These are phyloP conservation scores for Plagodis pulveraria DNA, from an alignment of 2,888 invertebrate species.

Conservation along the genomic window DNA sequence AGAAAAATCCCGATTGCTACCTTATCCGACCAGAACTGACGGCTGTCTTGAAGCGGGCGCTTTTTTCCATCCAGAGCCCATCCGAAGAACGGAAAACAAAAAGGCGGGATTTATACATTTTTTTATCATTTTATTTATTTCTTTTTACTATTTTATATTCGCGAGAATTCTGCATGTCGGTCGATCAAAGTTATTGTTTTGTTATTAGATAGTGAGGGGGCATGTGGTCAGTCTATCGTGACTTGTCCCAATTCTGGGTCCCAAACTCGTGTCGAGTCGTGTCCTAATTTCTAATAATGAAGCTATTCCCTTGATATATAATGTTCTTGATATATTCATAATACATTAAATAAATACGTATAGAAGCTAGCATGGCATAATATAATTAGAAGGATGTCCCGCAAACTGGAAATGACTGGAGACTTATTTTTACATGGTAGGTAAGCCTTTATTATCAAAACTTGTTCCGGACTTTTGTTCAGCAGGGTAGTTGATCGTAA, in stretches of 20 bases:
- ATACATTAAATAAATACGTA: too few relatives aligned
- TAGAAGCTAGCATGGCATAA: too few relatives aligned
- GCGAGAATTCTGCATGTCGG: conserved; percentile 77
- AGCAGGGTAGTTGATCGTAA: too few relatives aligned
- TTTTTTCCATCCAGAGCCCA: conserved; percentile 82
- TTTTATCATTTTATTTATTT: conserved; percentile 83
- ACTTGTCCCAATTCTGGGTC: neutral
- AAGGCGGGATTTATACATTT: conserved; percentile 80
- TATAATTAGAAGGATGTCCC: too few relatives aligned
- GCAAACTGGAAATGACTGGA: too few relatives aligned
- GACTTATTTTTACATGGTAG: too few relatives aligned
- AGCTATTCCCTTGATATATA: too few relatives aligned
- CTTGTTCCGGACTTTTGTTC: too few relatives aligned
- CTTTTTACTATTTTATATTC: conserved; percentile 76
- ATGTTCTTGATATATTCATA: too few relatives aligned
- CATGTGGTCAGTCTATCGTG: neutral
- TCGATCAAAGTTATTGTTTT: conserved; percentile 26
- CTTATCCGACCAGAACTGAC: conserved; percentile 50
- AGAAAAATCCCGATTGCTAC: conserved; percentile 49
- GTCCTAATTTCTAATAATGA: too few relatives aligned
- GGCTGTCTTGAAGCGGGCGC: conserved; percentile 83
- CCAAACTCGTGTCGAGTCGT: neutral
- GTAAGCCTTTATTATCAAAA: too few relatives aligned
- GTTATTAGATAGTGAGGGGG: conserved; percentile 28
- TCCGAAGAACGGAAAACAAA: conserved; percentile 81